Base-by-base conservation (phyloP, 1,140 invertebrate species). In the Rhyacophila brunnea region DNA sequence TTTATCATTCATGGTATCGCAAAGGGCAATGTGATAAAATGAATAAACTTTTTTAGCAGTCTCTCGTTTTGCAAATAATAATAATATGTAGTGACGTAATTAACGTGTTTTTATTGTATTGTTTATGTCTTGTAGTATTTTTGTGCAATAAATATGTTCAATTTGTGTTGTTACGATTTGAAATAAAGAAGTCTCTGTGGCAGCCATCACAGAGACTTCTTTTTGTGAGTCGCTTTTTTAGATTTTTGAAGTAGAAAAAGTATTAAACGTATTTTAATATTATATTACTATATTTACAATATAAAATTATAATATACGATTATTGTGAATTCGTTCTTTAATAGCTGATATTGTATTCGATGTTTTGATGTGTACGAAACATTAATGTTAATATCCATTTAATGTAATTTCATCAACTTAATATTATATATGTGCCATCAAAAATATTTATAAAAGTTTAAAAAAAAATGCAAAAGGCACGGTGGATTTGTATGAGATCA, bases 21-120 rank as follows among this genome's bases (percentile, higher is more conserved):
- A 64, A 48, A 64, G 62, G 62, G 62, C 62, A 64, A 64, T 64
- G 54, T 44, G 44, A 58, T 44, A 49, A 32, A 10, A 54, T 42
- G 34, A 60, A 60, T 40, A n/a, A n/a, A n/a, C 18, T 5, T 28
- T 28, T 28, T 28, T 28, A 28, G 23, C 9, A 3, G 3, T 28
- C 4, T 28, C 23, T 28, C 9, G 3, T 28, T 28, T 5, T 28
- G 23, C 3, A 28, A n/a, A n/a, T n/a, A n/a, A n/a, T n/a, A n/a
- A n/a, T n/a, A 28, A 28, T 28, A 28, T 9, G 23, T 28, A 28
- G 23, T 54, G 28, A 32, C 28, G 23, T 34, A 45, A 44, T 5
- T 35, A 15, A 7, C 5, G 20, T 52, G 18, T 42, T 52, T 52
- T n/a, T 28, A 3, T 28, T 28, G 23, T n/a, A n/a, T n/a, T n/a